These are phyloP conservation scores for Danaus chrysippus DNA, from an alignment of 2,888 invertebrate genomes.

Conservation along the genomic window DNA sequence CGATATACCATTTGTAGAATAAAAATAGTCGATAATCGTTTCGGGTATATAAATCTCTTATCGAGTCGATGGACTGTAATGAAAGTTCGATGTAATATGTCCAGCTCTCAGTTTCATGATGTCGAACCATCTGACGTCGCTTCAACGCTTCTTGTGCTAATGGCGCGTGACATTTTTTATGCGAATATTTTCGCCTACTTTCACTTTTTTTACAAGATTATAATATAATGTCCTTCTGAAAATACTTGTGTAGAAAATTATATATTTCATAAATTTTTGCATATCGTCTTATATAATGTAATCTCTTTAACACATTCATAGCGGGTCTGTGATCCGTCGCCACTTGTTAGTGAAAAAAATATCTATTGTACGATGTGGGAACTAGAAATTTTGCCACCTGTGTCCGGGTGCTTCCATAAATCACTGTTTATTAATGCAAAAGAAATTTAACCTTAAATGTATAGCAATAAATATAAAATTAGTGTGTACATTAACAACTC, in stretches of 20 bases:
- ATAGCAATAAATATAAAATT: background rate
- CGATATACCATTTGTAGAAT: background rate
- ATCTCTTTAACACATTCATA: background rate
- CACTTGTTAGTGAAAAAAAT: slow-evolving; percentile 24
- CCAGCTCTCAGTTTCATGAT: slow-evolving; percentile 1
- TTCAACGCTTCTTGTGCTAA: background rate
- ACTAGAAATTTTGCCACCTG: slow-evolving; percentile 29
- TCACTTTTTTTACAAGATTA: no score
- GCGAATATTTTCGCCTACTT: background rate
- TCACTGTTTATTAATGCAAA: background rate
- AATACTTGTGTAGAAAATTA: no score
- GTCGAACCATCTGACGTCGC: background rate
- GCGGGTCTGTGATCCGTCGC: slow-evolving; percentile 8
- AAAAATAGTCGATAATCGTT: background rate
- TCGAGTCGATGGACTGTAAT: background rate
- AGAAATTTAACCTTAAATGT: background rate
- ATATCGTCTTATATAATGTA: background rate
- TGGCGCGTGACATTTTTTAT: background rate
- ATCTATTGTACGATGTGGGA: slow-evolving; percentile 27
- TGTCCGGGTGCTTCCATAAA: slow-evolving; percentile 13
- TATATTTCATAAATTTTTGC: no score
- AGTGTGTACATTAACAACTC: background rate
- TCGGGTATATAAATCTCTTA: background rate
- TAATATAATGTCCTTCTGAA: no score
- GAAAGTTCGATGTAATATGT: background rate